Base-by-base conservation (phyloP, 2,113 vertebrate species). In the Seriola aureovittata region DNA sequence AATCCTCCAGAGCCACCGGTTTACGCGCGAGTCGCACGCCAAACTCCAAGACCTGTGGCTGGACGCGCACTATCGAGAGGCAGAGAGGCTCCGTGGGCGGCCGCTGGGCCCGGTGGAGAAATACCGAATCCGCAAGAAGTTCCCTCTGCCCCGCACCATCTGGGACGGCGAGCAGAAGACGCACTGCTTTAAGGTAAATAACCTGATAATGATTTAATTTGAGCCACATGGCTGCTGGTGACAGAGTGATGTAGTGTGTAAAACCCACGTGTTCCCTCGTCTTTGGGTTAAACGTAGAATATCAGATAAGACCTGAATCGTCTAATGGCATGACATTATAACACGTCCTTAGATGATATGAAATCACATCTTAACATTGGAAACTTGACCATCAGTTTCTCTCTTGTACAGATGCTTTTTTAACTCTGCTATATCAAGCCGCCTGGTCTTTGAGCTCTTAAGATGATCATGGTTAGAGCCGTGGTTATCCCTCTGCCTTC, bases 151-250 rank as follows among this genome's bases (percentile, higher is more conserved):
- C 2, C 89, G 95, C 46, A 96, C 96, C 25, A 96, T 96, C 88
- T 96, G 95, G 96, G 96, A 96, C 60, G 96, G 96, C 4, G 96
- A 96, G 90, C 96, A 96, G 90, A 96, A 96, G 82, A 95, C 96
- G 3, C 96, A 96, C 76, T 96, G 96, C 76, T 96, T 96, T 17
- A 96, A 96, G 95, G 95, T 96, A 91, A 77, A 62, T 6, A 23
- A 29, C 16, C 29, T 40, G 9, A 23, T 12, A 55, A 9, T 8
- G 52, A n/a, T 11, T 11, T 42, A 11, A 42, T 42, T 11, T 42
- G 40, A 42, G 7, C 40, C 40, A 42, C 40, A 42, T 42, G 40
- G 40, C 40, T 42, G 40, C 40, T 9, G 40, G 40, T 42, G 40
- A 42, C 40, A 42, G 40, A 8, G 40, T 42, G 40, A 42, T 42